Evolutionary conservation across 2,888 invertebrate genomes (phyloP), one percentile per base, ranked within the genome.

Genomic region (Drosophila mimica): DNA sequence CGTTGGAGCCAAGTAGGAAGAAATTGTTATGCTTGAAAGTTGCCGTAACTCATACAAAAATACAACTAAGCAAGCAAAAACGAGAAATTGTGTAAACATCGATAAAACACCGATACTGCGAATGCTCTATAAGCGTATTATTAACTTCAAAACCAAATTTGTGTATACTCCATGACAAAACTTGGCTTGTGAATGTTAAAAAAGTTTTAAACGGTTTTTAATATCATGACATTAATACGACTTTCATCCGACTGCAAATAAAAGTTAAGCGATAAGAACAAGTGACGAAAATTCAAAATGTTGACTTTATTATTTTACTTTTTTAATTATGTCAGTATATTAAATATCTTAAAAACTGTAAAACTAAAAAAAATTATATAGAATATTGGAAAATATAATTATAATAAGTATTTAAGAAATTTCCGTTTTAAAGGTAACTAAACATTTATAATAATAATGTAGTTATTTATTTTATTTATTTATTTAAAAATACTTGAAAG

Each of bases 1-100:
- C 88, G 84, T 69, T 89, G 85, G 70, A 87, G 75, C 79, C 80
- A 80, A 90, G 91, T 80, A 87, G 80, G 80, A 83, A 79, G 79
- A 82, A 89, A 90, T 82, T 89, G 83, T 87, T 90, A 89, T 89
- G 90, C 84, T 80, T 82, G 78, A 81, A 86, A 90, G 89, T 88
- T 81, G 70, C 81, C 77, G 57, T 90, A 86, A 87, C 83, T 90
- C 83, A 72, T 53, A 73, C 60, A 71, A 69, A 74, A 70, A 77
- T 73, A 63, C 49, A 56, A 70, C 65, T 69, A 40, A 52, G 52
- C 70, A 38, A 62, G 43, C 28, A 61, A 49, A 58, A 62, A 46
- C 13, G 3, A 56, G 5, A 38, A 69, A 46, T 28, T 30, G 9
- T n/a, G 25, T 2, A 43, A 28, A 38, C 30, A 28, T 38, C 52